Evolutionary conservation across 2,113 vertebrate species (phyloP), one percentile per base, ranked within the genome.

Genomic region (Zingel zingel): DNA sequence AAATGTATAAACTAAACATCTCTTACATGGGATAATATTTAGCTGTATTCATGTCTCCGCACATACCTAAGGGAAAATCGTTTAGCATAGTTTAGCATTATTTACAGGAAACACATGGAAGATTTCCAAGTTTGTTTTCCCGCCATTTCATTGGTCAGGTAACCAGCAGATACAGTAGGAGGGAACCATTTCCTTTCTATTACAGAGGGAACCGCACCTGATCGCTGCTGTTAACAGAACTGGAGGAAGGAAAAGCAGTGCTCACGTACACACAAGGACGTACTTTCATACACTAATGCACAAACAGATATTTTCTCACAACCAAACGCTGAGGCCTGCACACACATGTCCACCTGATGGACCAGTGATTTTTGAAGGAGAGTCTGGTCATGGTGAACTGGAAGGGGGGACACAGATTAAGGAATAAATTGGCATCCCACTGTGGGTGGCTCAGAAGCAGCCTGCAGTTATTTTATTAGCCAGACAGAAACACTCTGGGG

Each of bases 391-490:
- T 19, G 67, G 77, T 73, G 50, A 84, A 76, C 39, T 25, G 16
- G 81, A 68, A 66, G 74, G 76, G 33, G 68, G 58, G 71, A 8
- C 18, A 15, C 77, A 68, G 83, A 88, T 89, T 85, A 86, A 86
- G 76, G 72, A 84, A 80, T 39, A 68, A 89, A 78, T 77, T 61
- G 33, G 51, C n/a, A 53, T 71, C 54, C 87, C 83, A 3, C 86
- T 79, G 86, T 69, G 73, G 80, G 88, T 61, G 71, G 48, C 63
- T 82, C 14, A 12, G 63, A 80, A 89, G 72, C 79, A 79, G 81
- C 86, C 82, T 84, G 69, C n/a, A 83, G 77, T 85, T 88, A 89
- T 90, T 90, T 90, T 84, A 89, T 89, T 89, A 89, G 73, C 81
- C 73, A 88, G 85, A 89, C 74, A 87, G 82, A 83, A 83, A 79